Evolutionary conservation across 2,113 vertebrate species (phyloP).

Genomic region (Phaethornis superciliosus): DNA sequence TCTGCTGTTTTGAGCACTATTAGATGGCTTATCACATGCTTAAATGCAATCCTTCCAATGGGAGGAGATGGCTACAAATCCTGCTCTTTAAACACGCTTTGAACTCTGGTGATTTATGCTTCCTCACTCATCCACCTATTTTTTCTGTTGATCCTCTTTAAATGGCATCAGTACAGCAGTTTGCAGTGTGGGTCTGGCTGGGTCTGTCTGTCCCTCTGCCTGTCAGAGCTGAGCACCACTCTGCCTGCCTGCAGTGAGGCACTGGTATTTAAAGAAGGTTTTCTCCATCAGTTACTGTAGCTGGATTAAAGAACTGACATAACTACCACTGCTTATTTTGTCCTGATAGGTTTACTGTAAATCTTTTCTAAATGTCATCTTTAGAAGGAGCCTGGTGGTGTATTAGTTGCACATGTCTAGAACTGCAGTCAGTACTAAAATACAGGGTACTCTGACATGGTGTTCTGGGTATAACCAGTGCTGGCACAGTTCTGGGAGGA

Average conservation of each 20-base stretch:
- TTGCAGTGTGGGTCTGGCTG: neutral
- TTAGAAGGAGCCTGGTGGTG: neutral
- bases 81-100: neutral
- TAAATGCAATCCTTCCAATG: neutral
- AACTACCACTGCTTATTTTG: neutral
- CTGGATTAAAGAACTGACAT: slow-evolving; percentile 26
- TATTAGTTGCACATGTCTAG: neutral
- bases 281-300: neutral
- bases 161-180: neutral
- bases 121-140: neutral
- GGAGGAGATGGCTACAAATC: neutral
- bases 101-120: neutral
- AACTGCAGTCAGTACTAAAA: neutral
- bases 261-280: neutral
- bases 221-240: neutral
- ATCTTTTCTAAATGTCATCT: neutral
- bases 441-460: fast-evolving
- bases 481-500: neutral
- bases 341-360: neutral
- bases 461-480: neutral
- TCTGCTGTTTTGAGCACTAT: neutral
- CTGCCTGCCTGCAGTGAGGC: neutral
- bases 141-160: neutral
- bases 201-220: fast-evolving
- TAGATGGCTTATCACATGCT: slow-evolving; percentile 10